Evolutionary conservation across 2,888 invertebrate species (phyloP), one percentile per base, ranked within the genome.

Genomic region (Melanotus villosus): DNA sequence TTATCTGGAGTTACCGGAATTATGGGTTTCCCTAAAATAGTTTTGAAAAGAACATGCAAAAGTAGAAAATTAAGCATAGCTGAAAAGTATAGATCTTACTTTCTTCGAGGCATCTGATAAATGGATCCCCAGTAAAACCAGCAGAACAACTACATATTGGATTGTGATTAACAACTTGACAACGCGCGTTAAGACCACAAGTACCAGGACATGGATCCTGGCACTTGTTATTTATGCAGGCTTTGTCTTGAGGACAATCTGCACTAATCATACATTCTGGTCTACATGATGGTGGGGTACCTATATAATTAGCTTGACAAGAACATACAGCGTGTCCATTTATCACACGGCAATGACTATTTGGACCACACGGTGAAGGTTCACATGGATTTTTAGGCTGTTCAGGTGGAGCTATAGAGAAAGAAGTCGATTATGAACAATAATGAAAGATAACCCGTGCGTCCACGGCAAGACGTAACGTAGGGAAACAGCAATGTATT

Each of bases 241-340:
- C 92, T 81, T 88, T 91, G 80, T 94, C 92, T 79, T 91, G 92
- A 76, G 91, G 85, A 83, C 96, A 96, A 80, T 95, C 95, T 50
- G 93, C 90, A 84, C 93, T 94, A 71, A 93, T 90, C 83, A 92
- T 90, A 82, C 95, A 95, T 86, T 94, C 94, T 12, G 94, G 94
- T 57, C 91, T 88, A 83, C 92, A 94, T 77, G 89, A 89, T 59
- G 89, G 90, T 60, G 95, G 94, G 65, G 91, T 89, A 43, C 96
- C 95, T 77, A 92, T 89, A 82, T 93, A 95, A 82, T 91, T 90
- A 77, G 90, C 87, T 80, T 91, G 89, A 79, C 95, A 95, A 66
- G 93, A 92, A 82, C 95, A 95, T 52, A 93, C 92, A 32, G 93
- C 93, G 80, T 93, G 92, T 59, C 89, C 90, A 78, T 92, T 90